phyloP scores from a whole-genome alignment of 2,113 vertebrate genomes.

The Melanerpes aurifrons region DNA sequence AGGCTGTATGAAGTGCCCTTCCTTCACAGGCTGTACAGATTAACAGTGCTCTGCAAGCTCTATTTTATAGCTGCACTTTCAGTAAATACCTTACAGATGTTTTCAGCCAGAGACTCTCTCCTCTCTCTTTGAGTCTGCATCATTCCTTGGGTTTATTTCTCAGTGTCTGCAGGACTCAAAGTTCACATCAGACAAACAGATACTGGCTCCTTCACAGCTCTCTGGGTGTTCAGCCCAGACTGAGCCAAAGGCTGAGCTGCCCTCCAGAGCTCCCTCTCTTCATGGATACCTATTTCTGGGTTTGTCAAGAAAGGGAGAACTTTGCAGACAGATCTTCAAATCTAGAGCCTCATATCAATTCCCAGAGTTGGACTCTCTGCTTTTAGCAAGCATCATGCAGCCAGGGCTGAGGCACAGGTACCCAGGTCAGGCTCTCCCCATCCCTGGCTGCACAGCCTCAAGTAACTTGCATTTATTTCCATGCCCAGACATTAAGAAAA shows the following conservation, averaged over 20 bases:
- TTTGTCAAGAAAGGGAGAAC: background rate
- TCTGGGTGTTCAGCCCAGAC: background rate
- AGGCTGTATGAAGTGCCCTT: background rate
- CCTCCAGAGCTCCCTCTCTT: background rate
- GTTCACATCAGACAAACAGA: background rate
- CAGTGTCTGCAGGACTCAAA: background rate
- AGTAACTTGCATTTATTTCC: background rate
- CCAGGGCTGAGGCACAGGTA: background rate
- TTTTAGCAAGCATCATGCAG: background rate
- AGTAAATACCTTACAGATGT: background rate
- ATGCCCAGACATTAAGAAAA: background rate
- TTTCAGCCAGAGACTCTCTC: background rate
- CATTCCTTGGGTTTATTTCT: conserved; percentile 1
- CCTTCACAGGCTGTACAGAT: background rate
- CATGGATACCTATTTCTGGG: background rate
- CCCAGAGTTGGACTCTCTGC: background rate
- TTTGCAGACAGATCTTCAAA: background rate
- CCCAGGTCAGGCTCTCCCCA: background rate
- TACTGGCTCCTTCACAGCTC: background rate
- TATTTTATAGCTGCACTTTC: background rate
- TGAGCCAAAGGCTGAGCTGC: fast-evolving
- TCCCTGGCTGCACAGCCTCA: background rate
- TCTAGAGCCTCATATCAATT: background rate
- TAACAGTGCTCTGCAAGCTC: background rate
- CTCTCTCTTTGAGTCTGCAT: background rate